Evolutionary conservation across 2,113 vertebrate genomes (phyloP).

Genomic region (Tachysurus vachellii): DNA sequence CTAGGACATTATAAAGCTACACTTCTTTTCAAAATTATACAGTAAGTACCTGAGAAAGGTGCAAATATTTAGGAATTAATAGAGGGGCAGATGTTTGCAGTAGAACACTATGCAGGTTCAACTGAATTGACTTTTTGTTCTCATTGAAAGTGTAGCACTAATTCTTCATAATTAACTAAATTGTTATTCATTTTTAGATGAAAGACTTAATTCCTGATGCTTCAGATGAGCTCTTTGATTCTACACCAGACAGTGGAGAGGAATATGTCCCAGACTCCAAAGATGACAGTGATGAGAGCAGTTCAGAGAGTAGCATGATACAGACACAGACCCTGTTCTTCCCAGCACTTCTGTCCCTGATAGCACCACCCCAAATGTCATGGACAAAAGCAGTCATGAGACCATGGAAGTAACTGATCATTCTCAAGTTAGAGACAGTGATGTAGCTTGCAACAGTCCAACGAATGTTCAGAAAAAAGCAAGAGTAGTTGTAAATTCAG

Average conservation of each 20-base stretch:
- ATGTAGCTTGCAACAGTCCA: not conserved
- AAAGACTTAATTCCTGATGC: conserved; percentile 1
- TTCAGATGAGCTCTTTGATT: conserved; percentile 10
- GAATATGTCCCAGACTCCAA: not conserved
- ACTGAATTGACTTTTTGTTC: not conserved
- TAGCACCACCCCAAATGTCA: not conserved
- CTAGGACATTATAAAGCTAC: not conserved
- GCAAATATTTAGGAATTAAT: not conserved
- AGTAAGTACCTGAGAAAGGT: not conserved
- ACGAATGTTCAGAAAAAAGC: not conserved
- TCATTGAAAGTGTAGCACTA: not conserved
- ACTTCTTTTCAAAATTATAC: not conserved
- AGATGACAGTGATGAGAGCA: conserved; percentile 10
- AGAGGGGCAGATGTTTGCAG: not conserved
- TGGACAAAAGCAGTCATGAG: not conserved
- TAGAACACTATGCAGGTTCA: not conserved
- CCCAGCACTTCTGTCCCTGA: not conserved
- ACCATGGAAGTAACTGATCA: not conserved
- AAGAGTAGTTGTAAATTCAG: not conserved
- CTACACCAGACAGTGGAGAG: conserved; percentile 19
- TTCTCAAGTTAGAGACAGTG: not conserved
- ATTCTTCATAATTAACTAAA: not conserved
- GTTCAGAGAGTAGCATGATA: not conserved
- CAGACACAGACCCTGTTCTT: not conserved
- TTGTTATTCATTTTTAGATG: conserved; percentile 17